phyloP scores from a whole-genome alignment of 2,797 vertebrate species.

The Poliocrania exsul region DNA sequence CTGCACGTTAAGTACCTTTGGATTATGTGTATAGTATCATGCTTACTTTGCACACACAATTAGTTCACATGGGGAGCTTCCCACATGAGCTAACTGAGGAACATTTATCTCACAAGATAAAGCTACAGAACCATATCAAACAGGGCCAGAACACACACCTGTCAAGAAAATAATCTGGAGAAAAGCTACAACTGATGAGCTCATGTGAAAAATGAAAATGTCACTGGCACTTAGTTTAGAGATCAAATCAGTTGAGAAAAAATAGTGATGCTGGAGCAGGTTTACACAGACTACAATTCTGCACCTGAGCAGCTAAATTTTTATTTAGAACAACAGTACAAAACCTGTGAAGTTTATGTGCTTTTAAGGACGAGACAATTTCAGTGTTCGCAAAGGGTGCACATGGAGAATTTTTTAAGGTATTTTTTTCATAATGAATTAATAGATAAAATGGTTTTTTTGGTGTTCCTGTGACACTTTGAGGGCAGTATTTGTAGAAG shows the following conservation, averaged over 20 bases:
- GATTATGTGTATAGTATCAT: not conserved
- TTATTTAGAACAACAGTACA: not conserved
- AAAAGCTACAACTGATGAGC: not conserved
- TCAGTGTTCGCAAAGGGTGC: not conserved
- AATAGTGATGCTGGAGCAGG: not conserved
- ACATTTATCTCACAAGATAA: not conserved
- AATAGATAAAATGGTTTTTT: not conserved
- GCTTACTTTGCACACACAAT: not conserved
- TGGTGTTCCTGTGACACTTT: not conserved
- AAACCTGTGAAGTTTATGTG: not conserved
- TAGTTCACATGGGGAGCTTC: not conserved
- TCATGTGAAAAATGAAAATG: not conserved
- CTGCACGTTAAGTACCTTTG: constrained; percentile 1
- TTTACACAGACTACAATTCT: not conserved
- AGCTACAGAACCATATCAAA: not conserved
- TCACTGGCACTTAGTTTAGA: not conserved
- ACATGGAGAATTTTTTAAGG: rapidly evolving
- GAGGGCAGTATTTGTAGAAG: not conserved
- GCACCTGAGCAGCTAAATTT: not conserved
- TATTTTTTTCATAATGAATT: not conserved
- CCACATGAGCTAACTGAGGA: not conserved
- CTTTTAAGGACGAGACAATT: not conserved
- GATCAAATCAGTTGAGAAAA: not conserved
- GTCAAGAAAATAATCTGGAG: not conserved
- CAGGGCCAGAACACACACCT: not conserved